Base-by-base conservation (phyloP, 37 sponge, comb jelly and placozoan genomes). In the Geodia barretti region DNA sequence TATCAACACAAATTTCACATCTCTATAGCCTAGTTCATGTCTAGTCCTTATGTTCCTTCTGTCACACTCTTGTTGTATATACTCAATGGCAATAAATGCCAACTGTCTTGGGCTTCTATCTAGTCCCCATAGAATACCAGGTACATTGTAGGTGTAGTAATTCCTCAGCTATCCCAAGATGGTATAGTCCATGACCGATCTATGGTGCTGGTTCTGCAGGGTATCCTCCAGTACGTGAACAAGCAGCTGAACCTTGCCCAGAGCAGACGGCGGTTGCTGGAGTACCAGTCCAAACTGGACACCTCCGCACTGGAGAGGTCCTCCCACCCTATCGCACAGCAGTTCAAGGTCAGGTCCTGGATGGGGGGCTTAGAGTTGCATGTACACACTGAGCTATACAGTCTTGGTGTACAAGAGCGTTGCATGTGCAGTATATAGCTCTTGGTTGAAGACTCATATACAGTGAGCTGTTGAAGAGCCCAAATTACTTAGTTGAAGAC, bases 241-340 rank as follows among this genome's bases (percentile, higher is more conserved):
- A 72, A 72, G 63, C 74, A 84, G 42, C 86, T 92, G 65, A 82
- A 79, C 31, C 54, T 37, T 3, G 73, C 90, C 0, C 79, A 72
- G 64, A 78, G 78, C 54, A 41, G 36, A 1, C 81, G 78, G 64
- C 43, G 39, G 4, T 62, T 88, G 58, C 23, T 61, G 39, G 93
- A 88, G 11, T 74, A 76, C 68, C 90, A 93, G 83, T 25, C 79
- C 60, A 93, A 88, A 63, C 76, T 93, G 79, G 93, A 93, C 79
- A 70, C 79, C 1, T 74, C 82, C n/a, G 83, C 41, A 0, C 41
- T 93, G 76, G 93, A 93, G 37, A 88, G 73, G 64, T 26, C 90
- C 4, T 58, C 73, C 24, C 85, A 84, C 30, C 90, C 86, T 33
- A 80, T 89, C 28, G 75, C 85, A 25, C 74, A 84, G 76, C 70